Percentiles rank a stretch among this genome's conserved stretches.
Conservation (phyloP, 2,113 vertebrate species). For the Tiliqua scincoides region DNA sequence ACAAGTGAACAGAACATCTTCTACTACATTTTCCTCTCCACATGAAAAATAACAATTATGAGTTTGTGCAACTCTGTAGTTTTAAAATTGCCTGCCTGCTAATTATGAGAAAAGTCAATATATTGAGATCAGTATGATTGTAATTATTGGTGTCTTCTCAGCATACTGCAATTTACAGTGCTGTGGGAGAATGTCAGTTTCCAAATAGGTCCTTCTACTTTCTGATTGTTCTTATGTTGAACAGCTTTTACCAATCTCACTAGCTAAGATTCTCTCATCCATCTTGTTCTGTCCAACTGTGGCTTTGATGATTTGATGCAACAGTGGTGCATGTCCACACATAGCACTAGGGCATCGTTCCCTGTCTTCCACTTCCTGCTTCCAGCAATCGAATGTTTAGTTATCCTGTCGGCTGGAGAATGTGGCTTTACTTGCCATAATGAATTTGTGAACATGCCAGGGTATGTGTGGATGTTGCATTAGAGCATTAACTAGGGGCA, state of each 20-base stretch:
- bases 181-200: conserved; percentile 38
- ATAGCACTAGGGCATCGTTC: background rate
- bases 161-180: conserved; percentile 5
- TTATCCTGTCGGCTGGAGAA: background rate
- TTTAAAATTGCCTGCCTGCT: conserved; percentile 41
- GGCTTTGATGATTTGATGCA: background rate
- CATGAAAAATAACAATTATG: conserved; percentile 22
- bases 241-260: background rate
- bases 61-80: conserved; percentile 1
- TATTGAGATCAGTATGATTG: conserved; percentile 19
- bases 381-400: background rate
- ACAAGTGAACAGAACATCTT: background rate
- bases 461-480: background rate
- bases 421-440: background rate
- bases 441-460: background rate
- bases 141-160: conserved; percentile 20
- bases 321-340: background rate
- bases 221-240: background rate
- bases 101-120: conserved; percentile 43
- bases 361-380: background rate
- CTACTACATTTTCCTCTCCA: background rate
- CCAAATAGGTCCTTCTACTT: conserved; percentile 27
- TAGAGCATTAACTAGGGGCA: background rate
- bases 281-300: too few relatives aligned
- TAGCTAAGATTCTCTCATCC: background rate